Base-by-base conservation (phyloP, 2,888 invertebrate genomes). In the Kryphioiulus occultus region DNA sequence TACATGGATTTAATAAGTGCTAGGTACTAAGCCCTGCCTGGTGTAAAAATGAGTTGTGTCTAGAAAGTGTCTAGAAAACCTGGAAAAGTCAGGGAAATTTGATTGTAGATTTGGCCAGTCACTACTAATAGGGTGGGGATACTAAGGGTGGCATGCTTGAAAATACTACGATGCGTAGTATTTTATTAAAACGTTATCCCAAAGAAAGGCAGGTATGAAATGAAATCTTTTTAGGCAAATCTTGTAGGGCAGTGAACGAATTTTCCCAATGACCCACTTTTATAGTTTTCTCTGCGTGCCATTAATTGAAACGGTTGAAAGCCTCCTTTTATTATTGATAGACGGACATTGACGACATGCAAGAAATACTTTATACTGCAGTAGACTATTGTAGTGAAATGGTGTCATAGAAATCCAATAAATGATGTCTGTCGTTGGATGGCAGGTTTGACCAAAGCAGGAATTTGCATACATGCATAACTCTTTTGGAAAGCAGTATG, bases 161-260 rank as follows among this genome's bases (percentile, higher is more conserved):
- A 26, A 68, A n/a, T 68, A 12, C 68, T 68, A n/a, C 1, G n/a
- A 68, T 12, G 68, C 26, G 26, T 68, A 22, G 12, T 26, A 26
- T 53, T 53, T 53, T 19, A n/a, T 53, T n/a, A n/a, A 53, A 15
- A 53, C n/a, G 15, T 59, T 59, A 9, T n/a, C 26, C 0, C 1
- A 26, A 68, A 26, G 10, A 68, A 26, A 68, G 7, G 68, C 2
- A 68, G 68, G 59, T 59, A 59, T 59, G 22, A 12, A 68, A 26
- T 26, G 26, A 22, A 68, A 26, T 68, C 26, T 26, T 68, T 59
- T 68, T 68, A 68, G 53, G 53, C n/a, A 68, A 26, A 9, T 26
- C 68, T 68, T 68, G 26, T 26, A 68, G 68, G 68, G 68, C 68
- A 68, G 68, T 68, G 68, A 68, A 68, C 68, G 68, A 68, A 68